Base-by-base conservation (phyloP, 2,797 vertebrate species). In the Molossus alvarezi region DNA sequence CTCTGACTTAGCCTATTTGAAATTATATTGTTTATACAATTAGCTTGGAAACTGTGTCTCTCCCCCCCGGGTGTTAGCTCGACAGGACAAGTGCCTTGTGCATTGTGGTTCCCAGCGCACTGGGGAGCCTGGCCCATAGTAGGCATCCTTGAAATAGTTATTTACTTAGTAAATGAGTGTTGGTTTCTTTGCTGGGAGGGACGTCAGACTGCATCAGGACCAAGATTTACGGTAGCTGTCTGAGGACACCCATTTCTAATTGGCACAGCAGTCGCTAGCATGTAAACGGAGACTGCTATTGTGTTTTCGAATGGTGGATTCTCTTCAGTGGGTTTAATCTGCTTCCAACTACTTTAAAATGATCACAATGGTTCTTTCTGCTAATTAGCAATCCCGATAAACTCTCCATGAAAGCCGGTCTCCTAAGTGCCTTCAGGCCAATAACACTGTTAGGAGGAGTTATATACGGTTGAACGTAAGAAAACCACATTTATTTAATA, bases 311-410 rank as follows among this genome's bases (percentile, higher is more conserved):
- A 83, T 51, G 94, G 88, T 13, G 93, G 96, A 94, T 97, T 97
- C 83, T 95, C 92, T 97, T 96, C 95, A 96, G 97, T 85, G 97
- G 89, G 75, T 88, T 96, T 97, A 91, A 96, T 97, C 94, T 96
- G 94, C 86, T 92, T 84, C 79, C 80, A 90, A 77, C 65, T 84
- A 91, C 89, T 97, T 91, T 89, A 95, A 97, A 97, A 80, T 77
- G 65, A 73, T 94, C 67, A 86, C 82, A 95, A 91, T 95, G 91
- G 95, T 76, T 96, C 51, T 58, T 76, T 96, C 51, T 58, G 75
- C 94, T 97, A 97, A 97, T 97, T 97, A 97, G 72, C 55, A 95
- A 94, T 86, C 86, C 91, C 5, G 21, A 94, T 95, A 94, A 95
- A 97, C 58, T 77, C 92, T 60, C 91, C 96, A 90, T 83, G 96